Evolutionary conservation across 2,113 vertebrate genomes (phyloP).

Genomic region (Menura novaehollandiae): DNA sequence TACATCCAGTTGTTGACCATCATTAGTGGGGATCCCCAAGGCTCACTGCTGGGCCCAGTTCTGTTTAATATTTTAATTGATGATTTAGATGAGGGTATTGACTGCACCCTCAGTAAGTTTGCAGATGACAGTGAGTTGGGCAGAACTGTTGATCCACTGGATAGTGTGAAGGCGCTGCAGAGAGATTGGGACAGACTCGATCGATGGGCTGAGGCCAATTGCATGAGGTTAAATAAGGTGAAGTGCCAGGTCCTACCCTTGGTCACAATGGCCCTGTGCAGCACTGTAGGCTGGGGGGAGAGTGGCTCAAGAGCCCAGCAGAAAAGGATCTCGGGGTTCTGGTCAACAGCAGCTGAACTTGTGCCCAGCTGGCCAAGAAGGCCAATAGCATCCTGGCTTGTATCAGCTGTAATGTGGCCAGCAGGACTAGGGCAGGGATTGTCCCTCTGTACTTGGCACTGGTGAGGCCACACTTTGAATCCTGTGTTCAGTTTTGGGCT

Average conservation of each 20-base stretch:
- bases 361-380: neutral
- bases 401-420: too few species aligned
- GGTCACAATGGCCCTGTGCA: neutral
- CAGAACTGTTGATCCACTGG: neutral
- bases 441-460: accelerated
- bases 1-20: neutral
- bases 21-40: too few species aligned
- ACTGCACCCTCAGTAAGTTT: neutral
- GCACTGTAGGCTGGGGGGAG: neutral
- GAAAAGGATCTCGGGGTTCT: neutral
- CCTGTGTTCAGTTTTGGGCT: neutral
- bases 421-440: neutral
- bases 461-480: neutral
- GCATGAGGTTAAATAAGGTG: neutral
- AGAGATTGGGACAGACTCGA: neutral
- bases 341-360: neutral
- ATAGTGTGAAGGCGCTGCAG: neutral
- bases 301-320: neutral
- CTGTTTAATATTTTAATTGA: accelerated
- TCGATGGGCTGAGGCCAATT: accelerated
- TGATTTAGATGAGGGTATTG: neutral
- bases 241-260: neutral
- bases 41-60: neutral
- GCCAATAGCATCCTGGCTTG: neutral
- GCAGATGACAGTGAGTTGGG: neutral